Conservation (phyloP, 2,888 invertebrate genomes). For the Drosophila setosimentum region DNA sequence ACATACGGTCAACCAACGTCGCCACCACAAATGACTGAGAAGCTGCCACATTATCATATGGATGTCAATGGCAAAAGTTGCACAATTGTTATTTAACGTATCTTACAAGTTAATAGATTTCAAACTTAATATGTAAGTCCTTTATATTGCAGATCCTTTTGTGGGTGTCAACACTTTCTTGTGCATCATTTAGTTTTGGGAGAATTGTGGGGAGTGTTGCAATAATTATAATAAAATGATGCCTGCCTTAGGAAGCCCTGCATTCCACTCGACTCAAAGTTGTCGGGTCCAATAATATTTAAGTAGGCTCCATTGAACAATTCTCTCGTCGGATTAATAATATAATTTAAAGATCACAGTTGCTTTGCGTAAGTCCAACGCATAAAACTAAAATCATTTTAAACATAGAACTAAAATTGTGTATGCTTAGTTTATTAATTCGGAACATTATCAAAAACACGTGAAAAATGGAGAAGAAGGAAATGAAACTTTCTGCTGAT, state of each 20-base stretch:
- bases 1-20: conserved; percentile 40
- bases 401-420: not conserved
- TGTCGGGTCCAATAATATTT: not conserved
- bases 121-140: not conserved
- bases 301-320: not conserved
- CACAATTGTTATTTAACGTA: conserved; percentile 6
- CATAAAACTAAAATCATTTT: not conserved
- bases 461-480: conserved; percentile 19
- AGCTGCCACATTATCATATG: conserved; percentile 9
- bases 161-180: not conserved
- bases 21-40: conserved; percentile 36
- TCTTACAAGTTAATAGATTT: not conserved
- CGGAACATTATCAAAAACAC: not conserved
- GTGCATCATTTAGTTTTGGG: not conserved
- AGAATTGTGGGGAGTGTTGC: no score
- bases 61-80: not conserved
- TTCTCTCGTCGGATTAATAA: not conserved
- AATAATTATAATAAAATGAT: no score
- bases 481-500: conserved; percentile 42
- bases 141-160: not conserved
- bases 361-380: not conserved
- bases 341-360: not conserved
- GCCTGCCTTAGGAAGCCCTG: no score
- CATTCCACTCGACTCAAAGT: no score
- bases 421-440: conserved; percentile 25